Base-by-base conservation (phyloP, 2,888 invertebrate species). In the Cataglyphis cursor region DNA sequence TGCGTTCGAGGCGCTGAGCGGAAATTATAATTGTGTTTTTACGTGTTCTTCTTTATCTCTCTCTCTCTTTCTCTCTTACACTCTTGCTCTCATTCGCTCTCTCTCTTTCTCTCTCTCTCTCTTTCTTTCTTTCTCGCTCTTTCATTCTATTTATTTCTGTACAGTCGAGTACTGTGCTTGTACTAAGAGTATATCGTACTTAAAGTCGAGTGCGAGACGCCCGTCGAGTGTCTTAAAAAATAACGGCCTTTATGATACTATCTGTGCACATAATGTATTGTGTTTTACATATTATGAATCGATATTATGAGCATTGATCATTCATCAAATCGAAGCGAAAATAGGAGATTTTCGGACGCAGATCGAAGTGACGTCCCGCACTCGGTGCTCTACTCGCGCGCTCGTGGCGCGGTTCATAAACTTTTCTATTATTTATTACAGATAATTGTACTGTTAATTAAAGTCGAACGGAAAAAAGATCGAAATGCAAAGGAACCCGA, bases 1-100 rank as follows among this genome's bases (percentile, higher is more conserved):
- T 87, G 92, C 92, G 87, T 92, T 92, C 87, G 94, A 94, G 94
- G 94, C 94, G 94, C 94, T 94, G 94, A 94, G 94, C 93, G 91
- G 88, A 92, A 92, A 91, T 93, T 92, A 89, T 88, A 90, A 85
- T 91, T 87, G 86, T 86, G 76, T 89, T 85, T 78, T 90, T 88
- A 88, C 81, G 87, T 91, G 86, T 85, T 89, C 89, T 83, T 76
- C 83, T 65, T 64, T 76, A 73, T 81, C 59, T 81, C 73, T 86
- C 12, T 82, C 62, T 41, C 72, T 61, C 65, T 59, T 57, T 12
- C 66, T 24, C 51, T 41, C 51, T 59, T 64, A 59, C 64, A 82
- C 41, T 64, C 64, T 70, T 35, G 44, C 51, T 81, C 51, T 81
- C 73, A 57, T 65, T 73, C 76, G 61, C 54, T 74, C 65, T 15